Evolutionary conservation across 1,140 invertebrate species (phyloP).

Genomic region (Neodiprion lecontei): DNA sequence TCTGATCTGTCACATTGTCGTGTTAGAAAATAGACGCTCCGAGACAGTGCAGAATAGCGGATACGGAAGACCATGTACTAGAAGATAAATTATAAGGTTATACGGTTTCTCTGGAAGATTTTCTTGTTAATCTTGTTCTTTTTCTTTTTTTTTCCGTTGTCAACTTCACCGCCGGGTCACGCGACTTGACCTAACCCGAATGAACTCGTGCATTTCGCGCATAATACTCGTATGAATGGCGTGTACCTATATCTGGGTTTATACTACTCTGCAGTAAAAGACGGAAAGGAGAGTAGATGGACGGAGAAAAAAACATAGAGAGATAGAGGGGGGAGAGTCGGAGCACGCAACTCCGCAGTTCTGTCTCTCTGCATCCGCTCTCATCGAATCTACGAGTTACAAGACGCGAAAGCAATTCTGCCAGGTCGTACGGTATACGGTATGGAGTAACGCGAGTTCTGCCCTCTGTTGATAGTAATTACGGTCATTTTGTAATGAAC

Average conservation of each 20-base stretch:
- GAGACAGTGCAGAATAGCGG: constrained; percentile 34
- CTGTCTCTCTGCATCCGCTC: constrained; percentile 60
- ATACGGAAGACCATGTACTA: not conserved
- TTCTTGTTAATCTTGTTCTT: constrained; percentile 22
- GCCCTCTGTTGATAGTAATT: constrained; percentile 50
- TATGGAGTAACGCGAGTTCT: not conserved
- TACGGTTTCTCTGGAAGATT: constrained; percentile 58
- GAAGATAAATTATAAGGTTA: constrained; percentile 60
- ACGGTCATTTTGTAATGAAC: constrained; percentile 61
- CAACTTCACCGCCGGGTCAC: constrained; percentile 47
- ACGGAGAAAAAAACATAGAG: constrained; percentile 29
- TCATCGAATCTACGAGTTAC: constrained; percentile 50
- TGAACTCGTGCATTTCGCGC: not conserved
- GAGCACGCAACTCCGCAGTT: constrained; percentile 47
- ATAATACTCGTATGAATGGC: not conserved
- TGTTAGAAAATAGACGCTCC: constrained; percentile 51
- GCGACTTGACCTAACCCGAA: constrained; percentile 56
- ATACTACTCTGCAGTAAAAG: not conserved
- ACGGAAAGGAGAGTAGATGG: constrained; percentile 19
- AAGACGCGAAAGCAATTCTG: not conserved
- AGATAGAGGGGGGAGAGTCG: not conserved
- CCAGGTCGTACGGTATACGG: not conserved
- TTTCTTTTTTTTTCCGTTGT: no score
- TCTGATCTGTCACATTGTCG: constrained; percentile 57
- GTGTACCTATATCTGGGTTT: not conserved